Conservation (phyloP, 2,797 vertebrate genomes). For the Tenualosa thibaudeaui region DNA sequence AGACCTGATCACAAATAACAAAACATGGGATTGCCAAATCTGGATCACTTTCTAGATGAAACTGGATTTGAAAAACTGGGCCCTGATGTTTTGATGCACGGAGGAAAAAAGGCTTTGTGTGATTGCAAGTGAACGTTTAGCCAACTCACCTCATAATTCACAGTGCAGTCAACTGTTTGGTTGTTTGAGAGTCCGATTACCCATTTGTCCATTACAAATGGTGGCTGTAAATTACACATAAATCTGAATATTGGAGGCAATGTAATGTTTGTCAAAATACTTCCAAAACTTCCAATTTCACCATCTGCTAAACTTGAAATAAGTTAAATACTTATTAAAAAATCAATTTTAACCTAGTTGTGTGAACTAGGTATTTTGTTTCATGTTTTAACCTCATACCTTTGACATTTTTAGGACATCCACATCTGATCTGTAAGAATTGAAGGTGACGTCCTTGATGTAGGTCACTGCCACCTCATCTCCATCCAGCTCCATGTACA, state of each 20-base stretch:
- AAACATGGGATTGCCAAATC: too few species aligned
- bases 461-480: conserved; percentile 95
- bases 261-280: background rate
- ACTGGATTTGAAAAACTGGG: too few species aligned
- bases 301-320: conserved; percentile 22
- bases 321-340: background rate
- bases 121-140: background rate
- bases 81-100: background rate
- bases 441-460: conserved; percentile 97
- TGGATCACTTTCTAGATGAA: too few species aligned
- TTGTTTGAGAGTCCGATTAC: conserved; percentile 83
- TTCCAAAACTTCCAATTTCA: background rate
- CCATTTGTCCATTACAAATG: conserved; percentile 99
- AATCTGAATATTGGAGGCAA: background rate
- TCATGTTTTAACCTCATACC: conserved; percentile 69
- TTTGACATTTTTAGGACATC: conserved; percentile 93
- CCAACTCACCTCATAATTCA: conserved; percentile 89
- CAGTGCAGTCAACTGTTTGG: conserved; percentile 86
- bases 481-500: conserved; percentile 98
- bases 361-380: background rate
- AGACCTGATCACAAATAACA: too few species aligned
- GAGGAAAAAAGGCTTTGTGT: background rate
- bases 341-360: background rate
- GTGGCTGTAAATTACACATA: conserved; percentile 78
- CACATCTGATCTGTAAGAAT: conserved; percentile 82